Conservation (phyloP, 2,888 invertebrate genomes). For the Hypselothyrea guttata region DNA sequence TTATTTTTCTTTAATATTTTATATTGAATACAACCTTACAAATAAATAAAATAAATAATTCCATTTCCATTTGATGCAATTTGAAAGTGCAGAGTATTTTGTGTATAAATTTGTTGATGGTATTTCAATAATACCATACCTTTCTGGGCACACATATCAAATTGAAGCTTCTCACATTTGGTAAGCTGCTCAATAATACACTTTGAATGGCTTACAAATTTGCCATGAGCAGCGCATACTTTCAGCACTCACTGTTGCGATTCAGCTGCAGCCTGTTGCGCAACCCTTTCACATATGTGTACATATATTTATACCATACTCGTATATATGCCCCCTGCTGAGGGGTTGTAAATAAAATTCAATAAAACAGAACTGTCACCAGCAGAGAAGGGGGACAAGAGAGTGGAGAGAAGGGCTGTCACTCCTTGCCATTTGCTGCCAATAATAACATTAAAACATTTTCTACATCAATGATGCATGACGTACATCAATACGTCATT, state of each 20-base stretch:
- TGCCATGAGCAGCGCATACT: constrained; percentile 26
- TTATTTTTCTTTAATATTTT: too few species aligned
- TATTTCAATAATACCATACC: not conserved
- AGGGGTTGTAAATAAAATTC: constrained; percentile 57
- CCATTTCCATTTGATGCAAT: too few species aligned
- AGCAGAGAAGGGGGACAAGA: constrained; percentile 48
- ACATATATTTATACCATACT: too few species aligned
- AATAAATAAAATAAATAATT: too few species aligned
- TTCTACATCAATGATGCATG: constrained; percentile 76
- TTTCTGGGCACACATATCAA: too few species aligned
- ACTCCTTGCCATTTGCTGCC: constrained; percentile 16
- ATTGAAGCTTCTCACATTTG: too few species aligned
- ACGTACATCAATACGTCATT: constrained; percentile 71
- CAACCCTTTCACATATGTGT: constrained; percentile 42
- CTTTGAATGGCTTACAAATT: constrained; percentile 36
- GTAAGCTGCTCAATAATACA: constrained; percentile 23
- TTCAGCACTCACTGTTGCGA: constrained; percentile 32
- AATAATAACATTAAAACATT: constrained; percentile 75
- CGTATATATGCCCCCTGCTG: constrained; percentile 13
- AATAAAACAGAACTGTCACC: constrained; percentile 74
- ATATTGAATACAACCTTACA: too few species aligned
- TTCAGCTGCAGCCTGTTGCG: constrained; percentile 48
- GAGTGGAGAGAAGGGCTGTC: too few species aligned
- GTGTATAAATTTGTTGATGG: not conserved
- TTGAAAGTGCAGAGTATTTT: too few species aligned